These are phyloP conservation scores for Mormyrus lacerda DNA, from an alignment of 2,113 vertebrate species.

Conservation along the genomic window DNA sequence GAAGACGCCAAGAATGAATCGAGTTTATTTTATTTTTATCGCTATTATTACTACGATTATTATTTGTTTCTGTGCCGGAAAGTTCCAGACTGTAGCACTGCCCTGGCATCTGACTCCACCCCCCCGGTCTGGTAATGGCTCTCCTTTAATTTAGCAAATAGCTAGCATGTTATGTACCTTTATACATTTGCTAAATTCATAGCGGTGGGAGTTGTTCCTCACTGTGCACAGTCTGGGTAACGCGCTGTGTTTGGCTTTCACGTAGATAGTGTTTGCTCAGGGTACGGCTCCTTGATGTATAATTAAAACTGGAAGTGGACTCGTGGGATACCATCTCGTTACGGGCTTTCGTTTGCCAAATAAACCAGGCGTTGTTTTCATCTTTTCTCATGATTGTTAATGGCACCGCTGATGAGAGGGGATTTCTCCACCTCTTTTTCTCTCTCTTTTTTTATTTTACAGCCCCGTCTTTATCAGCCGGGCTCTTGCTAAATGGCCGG, in stretches of 20 bases:
- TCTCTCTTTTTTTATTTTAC: constrained; percentile 16
- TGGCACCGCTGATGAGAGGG: constrained; percentile 95
- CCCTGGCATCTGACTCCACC: constrained; percentile 64
- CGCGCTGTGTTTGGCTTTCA: constrained; percentile 88
- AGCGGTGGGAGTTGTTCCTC: constrained; percentile 89
- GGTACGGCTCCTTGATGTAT: constrained; percentile 97
- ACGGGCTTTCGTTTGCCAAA: constrained; percentile 99
- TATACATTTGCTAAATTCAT: constrained; percentile 93
- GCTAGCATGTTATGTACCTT: constrained; percentile 98
- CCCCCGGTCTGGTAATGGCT: constrained; percentile 76
- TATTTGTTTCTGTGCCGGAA: constrained; percentile 57
- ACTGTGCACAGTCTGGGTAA: constrained; percentile 81
- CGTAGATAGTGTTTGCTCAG: constrained; percentile 90
- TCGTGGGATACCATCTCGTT: constrained; percentile 96
- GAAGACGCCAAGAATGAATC: constrained; percentile 46
- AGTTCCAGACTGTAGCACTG: constrained; percentile 65
- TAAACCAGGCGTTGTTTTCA: constrained; percentile 99
- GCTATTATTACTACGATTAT: constrained; percentile 9
- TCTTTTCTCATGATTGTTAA: constrained; percentile 99
- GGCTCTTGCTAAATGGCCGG: constrained; percentile 94
- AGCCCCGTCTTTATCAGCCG: constrained; percentile 75
- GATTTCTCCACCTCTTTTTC: constrained; percentile 67
- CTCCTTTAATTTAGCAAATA: constrained; percentile 99
- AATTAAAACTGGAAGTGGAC: constrained; percentile 99
- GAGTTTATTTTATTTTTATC: constrained; percentile 22